Conservation (phyloP, 2,113 vertebrate species). For the Lophochroa leadbeateri region DNA sequence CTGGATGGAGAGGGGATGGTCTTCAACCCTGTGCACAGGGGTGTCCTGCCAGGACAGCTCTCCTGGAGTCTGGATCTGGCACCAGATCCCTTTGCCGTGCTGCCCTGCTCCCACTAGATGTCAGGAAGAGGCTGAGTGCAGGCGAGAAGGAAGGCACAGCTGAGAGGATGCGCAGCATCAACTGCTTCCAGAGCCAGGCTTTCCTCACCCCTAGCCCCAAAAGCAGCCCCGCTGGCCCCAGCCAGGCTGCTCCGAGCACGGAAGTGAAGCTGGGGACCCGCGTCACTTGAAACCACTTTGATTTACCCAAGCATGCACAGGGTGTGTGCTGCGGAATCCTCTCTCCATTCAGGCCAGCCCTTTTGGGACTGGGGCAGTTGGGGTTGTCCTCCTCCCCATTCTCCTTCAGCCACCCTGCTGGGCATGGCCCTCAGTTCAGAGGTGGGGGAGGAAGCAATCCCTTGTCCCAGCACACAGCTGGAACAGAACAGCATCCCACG, state of each 20-base stretch:
- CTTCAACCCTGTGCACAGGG: background rate
- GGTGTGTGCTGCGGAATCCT: background rate
- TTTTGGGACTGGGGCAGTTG: background rate
- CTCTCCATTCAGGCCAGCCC: background rate
- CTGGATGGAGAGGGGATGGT: background rate
- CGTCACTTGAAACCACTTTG: background rate
- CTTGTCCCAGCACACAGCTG: background rate
- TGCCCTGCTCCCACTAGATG: constrained; percentile 58
- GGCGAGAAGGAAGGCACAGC: background rate
- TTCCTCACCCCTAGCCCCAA: background rate
- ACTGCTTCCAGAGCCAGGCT: background rate
- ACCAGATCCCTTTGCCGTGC: background rate
- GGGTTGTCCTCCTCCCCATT: background rate
- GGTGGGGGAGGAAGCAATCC: background rate
- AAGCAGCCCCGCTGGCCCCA: accelerated
- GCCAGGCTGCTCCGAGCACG: accelerated
- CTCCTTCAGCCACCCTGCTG: background rate
- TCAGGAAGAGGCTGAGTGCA: constrained; percentile 41
- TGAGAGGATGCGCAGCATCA: accelerated
- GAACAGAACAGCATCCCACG: background rate
- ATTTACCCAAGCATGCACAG: accelerated
- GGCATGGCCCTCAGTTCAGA: background rate
- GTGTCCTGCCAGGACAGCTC: background rate
- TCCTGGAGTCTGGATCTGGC: background rate
- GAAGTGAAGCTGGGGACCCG: background rate